These are phyloP conservation scores for Lepidonotus clava DNA, from an alignment of 2,888 invertebrate species.

Conservation along the genomic window DNA sequence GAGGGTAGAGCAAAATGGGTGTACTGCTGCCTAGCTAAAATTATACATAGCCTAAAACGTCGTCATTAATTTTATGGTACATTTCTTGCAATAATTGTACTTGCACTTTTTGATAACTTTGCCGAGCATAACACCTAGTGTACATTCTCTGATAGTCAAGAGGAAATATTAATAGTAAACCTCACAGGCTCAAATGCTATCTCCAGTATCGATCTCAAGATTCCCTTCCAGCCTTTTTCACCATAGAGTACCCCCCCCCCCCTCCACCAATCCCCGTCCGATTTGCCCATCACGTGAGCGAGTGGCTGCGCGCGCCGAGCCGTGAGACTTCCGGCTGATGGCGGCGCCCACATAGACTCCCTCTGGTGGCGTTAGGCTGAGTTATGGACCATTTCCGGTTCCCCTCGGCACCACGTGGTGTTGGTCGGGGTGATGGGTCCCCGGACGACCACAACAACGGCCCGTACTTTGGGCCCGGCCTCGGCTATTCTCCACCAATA, in stretches of 20 bases:
- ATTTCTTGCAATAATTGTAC: too few species aligned
- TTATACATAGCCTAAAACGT: too few species aligned
- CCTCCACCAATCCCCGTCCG: neutral
- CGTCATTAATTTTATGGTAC: too few species aligned
- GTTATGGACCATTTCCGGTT: constrained; percentile 28
- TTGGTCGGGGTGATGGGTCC: constrained; percentile 9
- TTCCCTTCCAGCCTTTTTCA: too few species aligned
- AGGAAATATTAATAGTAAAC: too few species aligned
- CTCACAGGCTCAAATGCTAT: too few species aligned
- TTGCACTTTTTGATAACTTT: too few species aligned
- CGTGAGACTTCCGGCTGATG: constrained; percentile 27
- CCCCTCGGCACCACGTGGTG: constrained; percentile 30
- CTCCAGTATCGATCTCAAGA: too few species aligned
- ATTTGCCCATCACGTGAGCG: neutral
- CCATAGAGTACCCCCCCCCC: neutral
- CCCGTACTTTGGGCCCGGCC: neutral
- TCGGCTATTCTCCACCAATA: neutral
- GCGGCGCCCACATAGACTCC: constrained; percentile 45
- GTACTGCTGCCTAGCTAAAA: too few species aligned
- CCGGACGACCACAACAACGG: neutral
- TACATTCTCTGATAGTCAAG: too few species aligned
- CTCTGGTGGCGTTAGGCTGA: constrained; percentile 39
- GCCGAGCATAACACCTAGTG: too few species aligned
- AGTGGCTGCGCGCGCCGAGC: neutral
- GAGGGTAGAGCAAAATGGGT: too few species aligned